These are phyloP conservation scores for Pygoscelis adeliae DNA, from an alignment of 2,113 vertebrate species.

Conservation along the genomic window DNA sequence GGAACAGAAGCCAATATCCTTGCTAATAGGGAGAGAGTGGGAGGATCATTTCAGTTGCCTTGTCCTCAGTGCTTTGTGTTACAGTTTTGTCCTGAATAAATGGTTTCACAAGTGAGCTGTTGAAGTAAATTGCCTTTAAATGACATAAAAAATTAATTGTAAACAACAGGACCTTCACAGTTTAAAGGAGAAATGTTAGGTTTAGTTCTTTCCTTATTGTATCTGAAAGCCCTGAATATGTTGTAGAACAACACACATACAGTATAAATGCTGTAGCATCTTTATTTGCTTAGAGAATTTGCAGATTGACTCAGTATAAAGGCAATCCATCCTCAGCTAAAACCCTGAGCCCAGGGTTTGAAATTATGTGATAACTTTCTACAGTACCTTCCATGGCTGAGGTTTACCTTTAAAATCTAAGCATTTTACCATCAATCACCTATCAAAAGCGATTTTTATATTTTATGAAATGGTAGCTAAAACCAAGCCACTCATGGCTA, in stretches of 20 bases:
- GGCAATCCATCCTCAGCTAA: background rate
- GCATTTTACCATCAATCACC: background rate
- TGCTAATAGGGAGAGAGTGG: background rate
- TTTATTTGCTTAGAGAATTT: conserved; percentile 13
- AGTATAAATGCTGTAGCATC: background rate
- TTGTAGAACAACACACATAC: background rate
- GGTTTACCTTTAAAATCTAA: background rate
- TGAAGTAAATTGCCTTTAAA: conserved; percentile 9
- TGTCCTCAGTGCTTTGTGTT: background rate
- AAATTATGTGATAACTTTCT: background rate
- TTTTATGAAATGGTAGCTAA: background rate
- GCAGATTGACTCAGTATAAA: background rate
- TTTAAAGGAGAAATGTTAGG: background rate
- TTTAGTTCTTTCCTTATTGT: background rate
- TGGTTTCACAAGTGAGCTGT: background rate
- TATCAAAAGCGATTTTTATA: background rate
- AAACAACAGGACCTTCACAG: background rate
- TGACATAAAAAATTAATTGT: background rate
- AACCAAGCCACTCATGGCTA: background rate
- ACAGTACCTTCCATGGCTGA: background rate
- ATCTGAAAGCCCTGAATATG: background rate
- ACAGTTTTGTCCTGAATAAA: background rate
- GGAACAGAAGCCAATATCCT: background rate
- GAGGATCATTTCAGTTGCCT: background rate
- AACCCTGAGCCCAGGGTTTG: background rate